Evolutionary conservation across 2,888 invertebrate genomes (phyloP).

Genomic region (Eupithecia dodoneata): DNA sequence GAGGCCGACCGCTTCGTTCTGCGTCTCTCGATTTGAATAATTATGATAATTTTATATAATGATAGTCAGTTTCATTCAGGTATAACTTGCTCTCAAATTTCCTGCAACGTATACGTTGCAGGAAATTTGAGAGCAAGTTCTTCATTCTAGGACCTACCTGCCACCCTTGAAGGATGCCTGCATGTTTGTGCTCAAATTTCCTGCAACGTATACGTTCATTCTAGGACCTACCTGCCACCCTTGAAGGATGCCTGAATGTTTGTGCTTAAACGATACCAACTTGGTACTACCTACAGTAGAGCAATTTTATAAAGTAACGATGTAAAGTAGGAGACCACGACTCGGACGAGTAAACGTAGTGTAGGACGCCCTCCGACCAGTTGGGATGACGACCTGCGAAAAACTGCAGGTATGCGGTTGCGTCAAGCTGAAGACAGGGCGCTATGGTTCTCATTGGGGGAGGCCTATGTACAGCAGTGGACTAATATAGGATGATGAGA

Average conservation of each 20-base stretch:
- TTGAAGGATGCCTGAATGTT: not conserved
- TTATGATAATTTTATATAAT: conserved; percentile 14
- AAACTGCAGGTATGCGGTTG: too few species aligned
- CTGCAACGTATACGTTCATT: not conserved
- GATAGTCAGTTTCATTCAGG: not conserved
- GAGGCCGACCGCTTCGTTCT: conserved; percentile 31
- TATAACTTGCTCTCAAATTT: not conserved
- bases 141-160: not conserved
- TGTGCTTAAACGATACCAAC: not conserved
- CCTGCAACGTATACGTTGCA: not conserved
- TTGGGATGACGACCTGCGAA: too few species aligned
- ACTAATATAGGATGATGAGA: too few species aligned
- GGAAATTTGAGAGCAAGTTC: too few species aligned
- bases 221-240: not conserved
- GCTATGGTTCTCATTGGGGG: too few species aligned
- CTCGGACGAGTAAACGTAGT: too few species aligned
- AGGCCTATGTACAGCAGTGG: too few species aligned
- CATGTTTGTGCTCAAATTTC: not conserved
- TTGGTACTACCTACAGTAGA: not conserved
- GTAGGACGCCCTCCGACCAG: too few species aligned
- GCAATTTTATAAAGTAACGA: not conserved
- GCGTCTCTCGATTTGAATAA: not conserved
- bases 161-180: not conserved
- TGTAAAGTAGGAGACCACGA: too few species aligned
- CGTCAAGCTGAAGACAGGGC: too few species aligned